These are phyloP conservation scores for Molossus alvarezi DNA, from an alignment of 2,797 vertebrate species.

Conservation along the genomic window DNA sequence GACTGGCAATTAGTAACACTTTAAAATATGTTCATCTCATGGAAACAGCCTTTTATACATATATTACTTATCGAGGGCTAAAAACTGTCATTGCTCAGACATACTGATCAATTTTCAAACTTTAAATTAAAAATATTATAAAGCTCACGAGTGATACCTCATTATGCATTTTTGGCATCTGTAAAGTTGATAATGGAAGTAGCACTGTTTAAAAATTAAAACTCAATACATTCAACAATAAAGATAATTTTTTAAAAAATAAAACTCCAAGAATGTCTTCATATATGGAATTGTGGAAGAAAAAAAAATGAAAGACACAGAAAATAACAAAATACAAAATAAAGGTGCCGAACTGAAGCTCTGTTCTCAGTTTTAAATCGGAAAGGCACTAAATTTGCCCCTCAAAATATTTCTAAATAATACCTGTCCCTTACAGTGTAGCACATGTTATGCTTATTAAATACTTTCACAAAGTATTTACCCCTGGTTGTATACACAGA, in stretches of 20 bases:
- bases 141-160: not conserved
- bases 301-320: not conserved
- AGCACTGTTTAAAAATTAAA: constrained; percentile 56
- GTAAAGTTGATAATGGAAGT: constrained; percentile 23
- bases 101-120: constrained; percentile 32
- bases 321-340: constrained; percentile 14
- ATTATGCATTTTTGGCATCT: not conserved
- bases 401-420: constrained; percentile 50
- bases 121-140: constrained; percentile 52
- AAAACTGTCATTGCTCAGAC: constrained; percentile 11
- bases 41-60: not conserved
- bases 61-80: constrained; percentile 16
- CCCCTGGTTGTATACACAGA: not conserved
- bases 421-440: not conserved
- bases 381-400: constrained; percentile 43
- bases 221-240: not conserved
- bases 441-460: not conserved
- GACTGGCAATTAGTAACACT: constrained; percentile 14
- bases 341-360: not conserved
- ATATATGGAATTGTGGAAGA: not conserved
- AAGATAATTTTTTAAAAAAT: constrained; percentile 20
- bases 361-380: constrained; percentile 39
- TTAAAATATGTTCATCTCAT: not conserved
- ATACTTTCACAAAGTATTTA: constrained; percentile 42
- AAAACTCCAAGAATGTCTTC: constrained; percentile 51